Base-by-base conservation (phyloP, 1,140 invertebrate genomes). In the Scaptomyza montana region DNA sequence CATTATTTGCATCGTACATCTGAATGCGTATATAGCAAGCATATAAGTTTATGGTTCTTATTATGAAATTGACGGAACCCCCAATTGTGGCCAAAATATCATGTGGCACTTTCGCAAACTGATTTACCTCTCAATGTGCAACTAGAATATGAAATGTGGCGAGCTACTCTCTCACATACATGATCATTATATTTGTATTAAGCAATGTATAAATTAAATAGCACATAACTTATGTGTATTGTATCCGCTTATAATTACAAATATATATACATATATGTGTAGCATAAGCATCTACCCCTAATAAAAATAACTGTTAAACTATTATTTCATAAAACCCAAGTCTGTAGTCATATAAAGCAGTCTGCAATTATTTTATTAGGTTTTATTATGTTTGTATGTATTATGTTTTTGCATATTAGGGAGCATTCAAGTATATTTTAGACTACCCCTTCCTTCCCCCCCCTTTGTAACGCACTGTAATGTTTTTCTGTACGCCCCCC, bases 111-210 rank as follows among this genome's bases (percentile, higher is more conserved):
- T 70, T 71, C 54, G 47, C 78, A 78, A 84, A 84, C 85, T 80
- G 64, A 84, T 89, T 89, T 89, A 89, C 84, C 84, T 89, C 84
- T 89, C 74, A 89, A 54, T 80, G 77, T 77, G 85, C 79, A 89
- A 79, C 68, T 84, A 89, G 73, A 77, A 66, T 75, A 56, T 69
- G 54, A 68, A 74, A 56, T 56, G 33, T 50, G 69, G 30, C 7
- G 69, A 80, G 78, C 9, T 13, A 56, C 74, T 80, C 78, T 74
- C 80, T 60, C 33, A 54, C 60, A 49, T 68, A 78, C 66, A 62
- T 72, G 56, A 65, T 72, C 65, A 77, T 25, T 25, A 43, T 77
- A 70, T 54, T 69, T 69, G 57, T 79, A 28, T 78, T 78, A 86
- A 66, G 74, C 61, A 68, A 45, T 86, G 81, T 86, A 69, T 69